Percentiles rank a stretch among this genome's conserved stretches.
These are phyloP conservation scores for Trichonephila clavata DNA, from an alignment of 1,140 invertebrate species.

Conservation along the genomic window DNA sequence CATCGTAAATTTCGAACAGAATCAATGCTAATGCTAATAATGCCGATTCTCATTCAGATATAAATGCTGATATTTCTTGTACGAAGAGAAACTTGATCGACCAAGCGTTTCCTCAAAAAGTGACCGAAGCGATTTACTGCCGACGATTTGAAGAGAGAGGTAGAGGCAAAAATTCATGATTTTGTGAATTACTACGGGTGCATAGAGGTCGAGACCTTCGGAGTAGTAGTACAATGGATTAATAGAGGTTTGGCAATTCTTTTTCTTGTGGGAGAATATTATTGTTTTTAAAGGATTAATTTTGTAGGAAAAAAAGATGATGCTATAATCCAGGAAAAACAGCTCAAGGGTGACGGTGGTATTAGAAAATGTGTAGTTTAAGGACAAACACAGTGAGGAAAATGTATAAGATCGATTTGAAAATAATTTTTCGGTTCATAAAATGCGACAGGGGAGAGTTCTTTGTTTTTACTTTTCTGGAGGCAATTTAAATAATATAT, in stretches of 20 bases:
- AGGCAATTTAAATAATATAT: neutral
- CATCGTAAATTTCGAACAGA: neutral
- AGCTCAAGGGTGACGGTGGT: neutral
- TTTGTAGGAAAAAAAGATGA: neutral
- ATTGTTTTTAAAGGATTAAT: conserved; percentile 35
- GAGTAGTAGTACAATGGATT: neutral
- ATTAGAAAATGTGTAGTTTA: neutral
- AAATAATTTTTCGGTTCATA: neutral
- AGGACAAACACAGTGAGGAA: neutral
- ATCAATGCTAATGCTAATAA: conserved; percentile 25
- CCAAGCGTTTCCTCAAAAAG: conserved; percentile 46
- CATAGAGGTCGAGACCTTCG: conserved; percentile 2
- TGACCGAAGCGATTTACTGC: conserved; percentile 8
- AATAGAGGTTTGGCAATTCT: neutral
- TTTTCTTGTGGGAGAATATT: neutral
- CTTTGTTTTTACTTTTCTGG: neutral
- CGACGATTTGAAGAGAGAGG: neutral
- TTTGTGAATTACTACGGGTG: neutral
- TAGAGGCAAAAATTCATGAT: neutral
- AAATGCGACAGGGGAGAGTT: neutral
- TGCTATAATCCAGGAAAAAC: neutral
- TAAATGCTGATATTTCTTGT: neutral
- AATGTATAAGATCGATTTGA: neutral
- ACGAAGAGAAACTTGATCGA: conserved; percentile 20
- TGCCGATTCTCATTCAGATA: neutral